Conservation (phyloP, 2,888 invertebrate species). For the Sicus ferrugineus region DNA sequence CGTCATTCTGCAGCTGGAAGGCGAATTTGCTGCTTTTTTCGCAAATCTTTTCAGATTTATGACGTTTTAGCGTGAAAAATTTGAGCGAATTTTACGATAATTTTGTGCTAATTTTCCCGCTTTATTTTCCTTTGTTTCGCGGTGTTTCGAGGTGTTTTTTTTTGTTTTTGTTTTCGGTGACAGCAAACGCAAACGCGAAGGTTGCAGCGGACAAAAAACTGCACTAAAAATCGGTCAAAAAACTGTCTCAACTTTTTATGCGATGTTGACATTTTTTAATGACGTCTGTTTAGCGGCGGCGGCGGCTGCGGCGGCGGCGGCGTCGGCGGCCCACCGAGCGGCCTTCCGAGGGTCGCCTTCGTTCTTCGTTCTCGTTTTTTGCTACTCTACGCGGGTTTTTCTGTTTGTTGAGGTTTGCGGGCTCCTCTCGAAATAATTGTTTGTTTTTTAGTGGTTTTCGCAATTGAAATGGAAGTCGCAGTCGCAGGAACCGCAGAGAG, state of each 20-base stretch:
- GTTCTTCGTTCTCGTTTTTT: not conserved
- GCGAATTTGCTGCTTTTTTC: no score
- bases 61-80: no score
- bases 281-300: not conserved
- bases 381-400: not conserved
- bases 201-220: conserved; percentile 50
- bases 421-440: not conserved
- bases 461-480: no score
- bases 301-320: no score
- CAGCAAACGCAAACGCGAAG: not conserved
- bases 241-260: conserved; percentile 47
- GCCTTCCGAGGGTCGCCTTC: not conserved
- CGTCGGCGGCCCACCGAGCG: no score
- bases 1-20: no score
- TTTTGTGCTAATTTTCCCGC: not conserved
- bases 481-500: no score
- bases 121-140: conserved; percentile 20
- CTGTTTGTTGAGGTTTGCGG: not conserved
- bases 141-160: conserved; percentile 13
- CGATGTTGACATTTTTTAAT: conserved; percentile 22
- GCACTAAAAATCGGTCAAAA: conserved; percentile 59
- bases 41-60: not conserved
- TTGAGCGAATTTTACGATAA: not conserved
- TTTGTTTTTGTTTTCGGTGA: not conserved
- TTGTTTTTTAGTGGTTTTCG: not conserved